phyloP scores from a whole-genome alignment of 2,888 invertebrate species.

The Cryptophagus acutangulus region DNA sequence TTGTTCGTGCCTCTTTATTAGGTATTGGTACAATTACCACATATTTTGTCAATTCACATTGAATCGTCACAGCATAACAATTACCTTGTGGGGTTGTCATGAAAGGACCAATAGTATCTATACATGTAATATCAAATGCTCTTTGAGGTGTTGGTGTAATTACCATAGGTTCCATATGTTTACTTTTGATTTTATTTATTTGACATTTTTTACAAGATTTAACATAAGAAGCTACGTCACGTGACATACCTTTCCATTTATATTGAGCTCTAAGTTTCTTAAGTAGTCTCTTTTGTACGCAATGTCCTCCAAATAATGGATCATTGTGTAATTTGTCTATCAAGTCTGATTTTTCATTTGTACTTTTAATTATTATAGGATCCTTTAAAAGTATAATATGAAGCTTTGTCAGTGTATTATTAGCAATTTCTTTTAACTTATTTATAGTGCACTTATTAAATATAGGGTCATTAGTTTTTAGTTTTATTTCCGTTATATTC shows the following conservation, averaged over 20 bases:
- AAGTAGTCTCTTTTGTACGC: neutral
- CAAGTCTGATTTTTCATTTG: neutral
- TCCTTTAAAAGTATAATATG: neutral
- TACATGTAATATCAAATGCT: constrained; percentile 2
- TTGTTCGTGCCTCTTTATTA: constrained; percentile 23
- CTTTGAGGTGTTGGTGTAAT: constrained; percentile 1
- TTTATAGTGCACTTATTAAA: neutral
- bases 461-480: neutral
- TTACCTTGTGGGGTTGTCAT: neutral
- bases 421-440: neutral
- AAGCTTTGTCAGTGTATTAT: neutral
- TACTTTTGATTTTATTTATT: neutral
- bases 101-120: constrained; percentile 1
- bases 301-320: neutral
- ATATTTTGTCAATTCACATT: no score
- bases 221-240: neutral
- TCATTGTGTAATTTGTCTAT: neutral
- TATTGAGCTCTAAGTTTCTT: neutral
- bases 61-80: no score
- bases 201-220: neutral
- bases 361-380: neutral
- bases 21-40: constrained; percentile 15
- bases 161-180: neutral
- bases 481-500: neutral
- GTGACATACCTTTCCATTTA: neutral